Evolutionary conservation across 2,888 invertebrate species (phyloP).

Genomic region (Drosophila subquinaria): DNA sequence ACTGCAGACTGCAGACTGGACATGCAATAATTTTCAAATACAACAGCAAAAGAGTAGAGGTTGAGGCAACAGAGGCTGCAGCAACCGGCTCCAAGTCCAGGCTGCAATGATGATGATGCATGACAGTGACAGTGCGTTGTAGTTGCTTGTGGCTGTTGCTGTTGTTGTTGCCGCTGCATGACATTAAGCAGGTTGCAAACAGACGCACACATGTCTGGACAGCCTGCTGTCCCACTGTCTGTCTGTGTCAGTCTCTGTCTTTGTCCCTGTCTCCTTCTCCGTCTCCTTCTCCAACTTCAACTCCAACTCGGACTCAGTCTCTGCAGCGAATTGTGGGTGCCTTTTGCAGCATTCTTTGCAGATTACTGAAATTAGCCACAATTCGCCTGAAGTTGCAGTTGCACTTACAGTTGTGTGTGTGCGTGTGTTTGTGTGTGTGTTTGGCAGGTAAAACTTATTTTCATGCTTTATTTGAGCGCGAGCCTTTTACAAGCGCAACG

Average conservation of each 20-base stretch:
- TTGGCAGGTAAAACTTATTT: conserved; percentile 73
- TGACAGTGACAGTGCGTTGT: conserved; percentile 82
- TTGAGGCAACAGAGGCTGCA: conserved; percentile 26
- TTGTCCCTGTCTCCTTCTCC: conserved; percentile 3
- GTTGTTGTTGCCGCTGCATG: conserved; percentile 76
- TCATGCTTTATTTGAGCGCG: conserved; percentile 76
- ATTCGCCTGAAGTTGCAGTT: conserved; percentile 55
- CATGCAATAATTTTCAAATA: conserved; percentile 82
- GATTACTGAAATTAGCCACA: conserved; percentile 80
- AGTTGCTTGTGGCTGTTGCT: conserved; percentile 53
- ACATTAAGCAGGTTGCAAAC: conserved; percentile 83
- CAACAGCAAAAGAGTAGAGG: conserved; percentile 43
- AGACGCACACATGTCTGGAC: conserved; percentile 71
- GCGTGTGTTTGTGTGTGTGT: conserved; percentile 32
- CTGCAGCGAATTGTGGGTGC: conserved; percentile 83
- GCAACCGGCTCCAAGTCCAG: conserved; percentile 46
- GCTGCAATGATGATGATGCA: conserved; percentile 77
- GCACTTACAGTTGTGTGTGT: conserved; percentile 18
- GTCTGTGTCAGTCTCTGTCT: conserved; percentile 35
- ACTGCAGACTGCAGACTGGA: conserved; percentile 63
- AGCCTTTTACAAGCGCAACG: conserved; percentile 80
- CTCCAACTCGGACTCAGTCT: conserved; percentile 25
- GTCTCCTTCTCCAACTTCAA: not conserved
- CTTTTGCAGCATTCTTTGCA: conserved; percentile 73
- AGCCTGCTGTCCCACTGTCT: conserved; percentile 40